These are phyloP conservation scores for Megaceryle torquata DNA, from an alignment of 2,113 vertebrate species.

Conservation along the genomic window DNA sequence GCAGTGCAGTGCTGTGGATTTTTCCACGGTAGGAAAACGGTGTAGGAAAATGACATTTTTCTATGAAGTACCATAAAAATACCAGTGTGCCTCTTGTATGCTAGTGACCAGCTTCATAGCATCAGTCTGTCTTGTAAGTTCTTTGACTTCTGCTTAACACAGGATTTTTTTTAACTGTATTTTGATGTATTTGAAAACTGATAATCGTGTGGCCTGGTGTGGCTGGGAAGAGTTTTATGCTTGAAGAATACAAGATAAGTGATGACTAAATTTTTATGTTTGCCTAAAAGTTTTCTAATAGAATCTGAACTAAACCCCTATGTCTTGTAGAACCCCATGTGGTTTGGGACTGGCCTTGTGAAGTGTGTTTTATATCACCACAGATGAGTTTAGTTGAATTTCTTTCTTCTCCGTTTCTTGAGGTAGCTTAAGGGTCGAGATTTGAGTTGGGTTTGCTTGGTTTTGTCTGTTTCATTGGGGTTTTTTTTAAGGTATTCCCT, in stretches of 20 bases:
- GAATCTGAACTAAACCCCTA: background rate
- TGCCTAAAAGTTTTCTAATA: background rate
- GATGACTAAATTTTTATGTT: background rate
- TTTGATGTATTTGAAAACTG: background rate
- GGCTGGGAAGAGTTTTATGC: background rate
- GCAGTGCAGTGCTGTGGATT: background rate
- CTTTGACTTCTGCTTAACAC: background rate
- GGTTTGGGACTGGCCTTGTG: background rate
- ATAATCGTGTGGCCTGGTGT: background rate
- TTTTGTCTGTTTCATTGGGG: background rate
- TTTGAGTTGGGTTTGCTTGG: background rate
- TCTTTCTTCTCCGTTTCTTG: background rate
- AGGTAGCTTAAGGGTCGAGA: background rate
- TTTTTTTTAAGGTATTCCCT: background rate
- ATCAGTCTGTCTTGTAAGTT: background rate
- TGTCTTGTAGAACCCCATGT: background rate
- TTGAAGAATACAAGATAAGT: background rate
- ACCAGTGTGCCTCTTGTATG: background rate
- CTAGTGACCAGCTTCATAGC: background rate
- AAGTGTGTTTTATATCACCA: background rate
- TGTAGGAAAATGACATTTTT: background rate
- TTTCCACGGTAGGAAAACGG: background rate
- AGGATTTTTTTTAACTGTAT: background rate
- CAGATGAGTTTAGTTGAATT: background rate
- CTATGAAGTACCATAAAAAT: background rate